Conservation (phyloP, 2,113 vertebrate genomes). For the Perca fluviatilis region DNA sequence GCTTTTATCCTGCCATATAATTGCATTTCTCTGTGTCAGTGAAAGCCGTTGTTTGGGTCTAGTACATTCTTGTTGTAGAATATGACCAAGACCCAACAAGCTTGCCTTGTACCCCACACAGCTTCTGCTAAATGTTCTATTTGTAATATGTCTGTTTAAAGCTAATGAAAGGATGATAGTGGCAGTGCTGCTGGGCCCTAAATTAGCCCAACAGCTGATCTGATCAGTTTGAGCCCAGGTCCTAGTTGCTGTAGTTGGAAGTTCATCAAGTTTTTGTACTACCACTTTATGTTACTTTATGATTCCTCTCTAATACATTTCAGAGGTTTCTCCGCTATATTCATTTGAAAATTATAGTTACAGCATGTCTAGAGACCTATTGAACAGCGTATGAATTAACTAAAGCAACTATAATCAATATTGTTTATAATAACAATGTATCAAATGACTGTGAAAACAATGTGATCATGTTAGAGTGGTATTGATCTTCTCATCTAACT, state of each 20-base stretch:
- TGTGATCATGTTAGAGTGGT: not conserved
- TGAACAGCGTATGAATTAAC: not conserved
- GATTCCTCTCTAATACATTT: not conserved
- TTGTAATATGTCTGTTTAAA: constrained; percentile 44
- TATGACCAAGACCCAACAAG: constrained; percentile 36
- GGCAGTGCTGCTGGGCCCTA: constrained; percentile 33
- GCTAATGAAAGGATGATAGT: constrained; percentile 60
- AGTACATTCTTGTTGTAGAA: constrained; percentile 32
- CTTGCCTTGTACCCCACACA: constrained; percentile 16
- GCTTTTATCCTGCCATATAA: constrained; percentile 41
- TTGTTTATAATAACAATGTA: not conserved
- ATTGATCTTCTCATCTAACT: not conserved
- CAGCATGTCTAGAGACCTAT: not conserved
- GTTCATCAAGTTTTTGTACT: not conserved
- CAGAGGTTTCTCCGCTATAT: not conserved
- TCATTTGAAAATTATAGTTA: not conserved
- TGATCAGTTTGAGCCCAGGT: constrained; percentile 26
- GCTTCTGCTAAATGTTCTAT: constrained; percentile 38
- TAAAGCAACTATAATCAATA: not conserved
- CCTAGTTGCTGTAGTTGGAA: not conserved
- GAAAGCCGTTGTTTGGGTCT: constrained; percentile 43
- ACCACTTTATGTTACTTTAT: not conserved
- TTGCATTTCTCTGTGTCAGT: constrained; percentile 38
- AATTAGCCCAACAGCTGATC: constrained; percentile 52
- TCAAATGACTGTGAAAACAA: not conserved